Evolutionary conservation across 2,797 vertebrate genomes (phyloP).

Genomic region (Peromyscus eremicus): DNA sequence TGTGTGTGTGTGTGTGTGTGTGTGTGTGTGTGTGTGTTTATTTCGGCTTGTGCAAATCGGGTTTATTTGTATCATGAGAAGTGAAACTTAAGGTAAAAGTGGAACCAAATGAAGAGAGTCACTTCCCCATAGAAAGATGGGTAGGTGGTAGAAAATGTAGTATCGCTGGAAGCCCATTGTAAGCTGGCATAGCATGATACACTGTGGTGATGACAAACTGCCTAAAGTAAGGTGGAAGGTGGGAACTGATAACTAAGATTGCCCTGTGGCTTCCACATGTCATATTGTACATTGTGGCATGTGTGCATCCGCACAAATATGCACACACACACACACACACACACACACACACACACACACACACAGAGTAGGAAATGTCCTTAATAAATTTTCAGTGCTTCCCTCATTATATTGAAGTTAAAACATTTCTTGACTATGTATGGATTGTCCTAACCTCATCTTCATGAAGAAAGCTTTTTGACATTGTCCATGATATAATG

Average conservation of each 20-base stretch:
- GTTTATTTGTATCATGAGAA: background rate
- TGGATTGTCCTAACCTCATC: constrained; percentile 32
- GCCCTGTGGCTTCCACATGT: background rate
- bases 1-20: too few relatives aligned
- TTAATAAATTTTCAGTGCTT: constrained; percentile 58
- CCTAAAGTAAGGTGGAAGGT: background rate
- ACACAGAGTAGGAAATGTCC: background rate
- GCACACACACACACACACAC: background rate
- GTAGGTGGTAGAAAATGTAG: background rate
- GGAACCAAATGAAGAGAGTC: background rate
- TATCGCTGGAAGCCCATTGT: background rate
- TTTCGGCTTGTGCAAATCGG: background rate
- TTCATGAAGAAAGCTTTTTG: constrained; percentile 65
- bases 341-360: background rate
- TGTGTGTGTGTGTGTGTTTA: too few relatives aligned
- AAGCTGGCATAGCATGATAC: too few relatives aligned
- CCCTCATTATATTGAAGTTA: constrained; percentile 38
- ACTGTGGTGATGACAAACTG: background rate
- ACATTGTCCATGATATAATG: constrained; percentile 71
- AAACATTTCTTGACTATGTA: constrained; percentile 49
- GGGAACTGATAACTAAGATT: background rate
- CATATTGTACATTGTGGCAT: background rate
- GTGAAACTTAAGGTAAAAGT: background rate
- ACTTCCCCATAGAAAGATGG: background rate
- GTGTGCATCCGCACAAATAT: background rate